These are phyloP conservation scores for Eunapius fragilis DNA, from an alignment of 37 sponge, comb jelly and placozoan species.

Conservation along the genomic window DNA sequence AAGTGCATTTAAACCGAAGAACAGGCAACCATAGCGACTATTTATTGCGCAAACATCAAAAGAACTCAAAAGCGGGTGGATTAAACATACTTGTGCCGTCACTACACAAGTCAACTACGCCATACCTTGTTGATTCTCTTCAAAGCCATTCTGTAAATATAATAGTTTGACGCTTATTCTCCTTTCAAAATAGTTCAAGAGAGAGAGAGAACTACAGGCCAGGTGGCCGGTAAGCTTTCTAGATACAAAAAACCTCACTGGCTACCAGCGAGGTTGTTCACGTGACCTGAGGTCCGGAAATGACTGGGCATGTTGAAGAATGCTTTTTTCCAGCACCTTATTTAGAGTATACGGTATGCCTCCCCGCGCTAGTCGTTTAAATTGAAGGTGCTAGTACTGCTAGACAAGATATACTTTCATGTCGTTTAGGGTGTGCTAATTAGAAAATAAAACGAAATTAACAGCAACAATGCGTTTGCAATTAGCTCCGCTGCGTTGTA, in stretches of 20 bases:
- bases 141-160: slow-evolving; percentile 77
- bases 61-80: not conserved
- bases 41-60: not conserved
- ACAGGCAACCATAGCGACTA: not conserved
- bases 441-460: no score
- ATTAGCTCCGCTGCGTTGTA: no score
- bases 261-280: not conserved
- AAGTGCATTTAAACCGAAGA: not conserved
- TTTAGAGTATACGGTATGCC: not conserved
- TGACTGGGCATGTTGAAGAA: not conserved
- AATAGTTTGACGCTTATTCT: not conserved
- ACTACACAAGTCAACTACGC: not conserved
- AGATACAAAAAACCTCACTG: not conserved
- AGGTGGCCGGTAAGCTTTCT: not conserved
- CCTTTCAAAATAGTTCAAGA: not conserved
- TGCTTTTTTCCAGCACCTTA: not conserved
- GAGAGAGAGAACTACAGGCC: not conserved
- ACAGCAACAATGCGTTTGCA: no score
- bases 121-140: slow-evolving; percentile 90
- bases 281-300: not conserved
- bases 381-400: no score
- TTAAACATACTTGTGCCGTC: not conserved
- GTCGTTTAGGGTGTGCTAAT: no score
- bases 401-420: no score
- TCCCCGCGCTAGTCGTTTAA: no score